These are phyloP conservation scores for Hofmannophila pseudospretella DNA, from an alignment of 2,888 invertebrate species.

Conservation along the genomic window DNA sequence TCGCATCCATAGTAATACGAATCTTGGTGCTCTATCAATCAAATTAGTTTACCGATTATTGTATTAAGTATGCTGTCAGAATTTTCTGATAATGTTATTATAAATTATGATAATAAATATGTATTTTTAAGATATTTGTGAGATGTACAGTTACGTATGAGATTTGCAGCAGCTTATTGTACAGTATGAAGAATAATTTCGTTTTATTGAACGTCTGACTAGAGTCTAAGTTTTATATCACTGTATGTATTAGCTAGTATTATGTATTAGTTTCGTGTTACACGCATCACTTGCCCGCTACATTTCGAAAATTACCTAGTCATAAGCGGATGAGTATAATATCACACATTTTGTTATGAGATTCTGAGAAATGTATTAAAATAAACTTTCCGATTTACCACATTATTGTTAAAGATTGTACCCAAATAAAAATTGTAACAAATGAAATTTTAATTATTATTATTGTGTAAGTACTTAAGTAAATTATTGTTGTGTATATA, in stretches of 20 bases:
- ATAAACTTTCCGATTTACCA: constrained; percentile 21
- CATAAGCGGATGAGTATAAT: constrained; percentile 48
- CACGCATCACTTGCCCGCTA: constrained; percentile 49
- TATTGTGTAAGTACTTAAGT: constrained; percentile 47
- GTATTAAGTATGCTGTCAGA: constrained; percentile 12
- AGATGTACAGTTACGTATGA: constrained; percentile 76
- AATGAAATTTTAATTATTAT: constrained; percentile 13
- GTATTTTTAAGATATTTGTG: constrained; percentile 29
- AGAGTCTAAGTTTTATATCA: constrained; percentile 13
- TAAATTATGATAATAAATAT: constrained; percentile 1
- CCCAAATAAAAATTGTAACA: constrained; percentile 11
- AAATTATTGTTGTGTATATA: constrained; percentile 47
- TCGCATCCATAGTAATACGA: too few species aligned
- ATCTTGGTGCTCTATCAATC: constrained; percentile 15
- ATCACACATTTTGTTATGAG: constrained; percentile 8
- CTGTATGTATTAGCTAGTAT: constrained; percentile 9
- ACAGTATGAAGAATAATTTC: constrained; percentile 31
- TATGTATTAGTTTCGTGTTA: constrained; percentile 1
- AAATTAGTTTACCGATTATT: constrained; percentile 3
- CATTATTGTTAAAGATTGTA: constrained; percentile 14
- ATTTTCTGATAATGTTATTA: constrained; percentile 7
- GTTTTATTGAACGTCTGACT: constrained; percentile 18
- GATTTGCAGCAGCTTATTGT: constrained; percentile 61
- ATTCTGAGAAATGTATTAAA: constrained; percentile 7
- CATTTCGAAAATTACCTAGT: constrained; percentile 59